These are phyloP conservation scores for Molossus molossus DNA, from an alignment of 2,797 vertebrate species.

Conservation along the genomic window DNA sequence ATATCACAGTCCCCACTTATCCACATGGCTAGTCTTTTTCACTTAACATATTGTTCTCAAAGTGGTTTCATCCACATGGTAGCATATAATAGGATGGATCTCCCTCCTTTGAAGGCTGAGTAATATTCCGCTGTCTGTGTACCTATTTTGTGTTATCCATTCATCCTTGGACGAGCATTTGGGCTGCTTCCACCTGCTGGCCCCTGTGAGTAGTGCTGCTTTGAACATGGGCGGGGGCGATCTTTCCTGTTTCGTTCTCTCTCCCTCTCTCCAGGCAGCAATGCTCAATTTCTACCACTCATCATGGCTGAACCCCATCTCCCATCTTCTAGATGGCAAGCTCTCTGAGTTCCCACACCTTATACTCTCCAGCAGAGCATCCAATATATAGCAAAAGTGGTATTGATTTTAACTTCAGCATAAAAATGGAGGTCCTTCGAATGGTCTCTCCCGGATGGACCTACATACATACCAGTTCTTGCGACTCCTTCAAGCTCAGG, in stretches of 20 bases:
- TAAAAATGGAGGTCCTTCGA: neutral
- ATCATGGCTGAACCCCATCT: neutral
- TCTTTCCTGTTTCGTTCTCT: neutral
- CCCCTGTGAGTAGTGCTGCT: neutral
- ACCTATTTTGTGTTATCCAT: neutral
- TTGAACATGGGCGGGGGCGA: neutral
- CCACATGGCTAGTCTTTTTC: neutral
- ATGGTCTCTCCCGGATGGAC: neutral
- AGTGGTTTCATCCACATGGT: neutral
- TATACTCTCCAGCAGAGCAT: neutral
- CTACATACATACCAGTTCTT: constrained; percentile 93
- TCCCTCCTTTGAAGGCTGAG: neutral
- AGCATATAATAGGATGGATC: neutral
- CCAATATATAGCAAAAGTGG: neutral
- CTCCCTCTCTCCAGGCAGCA: neutral
- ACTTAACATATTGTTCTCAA: neutral
- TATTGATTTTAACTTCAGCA: neutral
- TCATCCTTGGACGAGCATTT: neutral
- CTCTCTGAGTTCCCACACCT: neutral
- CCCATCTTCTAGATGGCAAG: neutral
- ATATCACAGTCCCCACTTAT: neutral
- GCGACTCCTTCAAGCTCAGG: constrained; percentile 94
- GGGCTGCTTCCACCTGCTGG: neutral
- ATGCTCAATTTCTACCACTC: neutral
- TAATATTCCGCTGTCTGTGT: neutral